Percentiles rank a stretch among this genome's conserved stretches.
These are phyloP conservation scores for Drosophila nigromelanica DNA, from an alignment of 1,140 invertebrate species.

Conservation along the genomic window DNA sequence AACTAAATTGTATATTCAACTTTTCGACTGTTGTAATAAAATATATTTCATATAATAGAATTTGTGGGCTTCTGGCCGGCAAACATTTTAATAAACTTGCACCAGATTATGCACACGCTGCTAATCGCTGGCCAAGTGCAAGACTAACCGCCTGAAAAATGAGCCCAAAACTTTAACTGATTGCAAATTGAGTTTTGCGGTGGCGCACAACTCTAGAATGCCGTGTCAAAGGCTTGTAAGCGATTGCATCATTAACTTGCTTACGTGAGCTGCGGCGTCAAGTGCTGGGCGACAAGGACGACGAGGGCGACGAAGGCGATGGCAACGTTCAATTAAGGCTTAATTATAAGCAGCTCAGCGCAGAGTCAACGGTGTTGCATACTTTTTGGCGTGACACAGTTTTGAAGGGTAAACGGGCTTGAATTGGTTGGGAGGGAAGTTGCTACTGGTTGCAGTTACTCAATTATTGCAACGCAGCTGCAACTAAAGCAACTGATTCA, in stretches of 20 bases:
- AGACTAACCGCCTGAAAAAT: constrained; percentile 17
- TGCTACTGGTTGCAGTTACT: constrained; percentile 16
- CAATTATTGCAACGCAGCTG: constrained; percentile 50
- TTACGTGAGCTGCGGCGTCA: constrained; percentile 44
- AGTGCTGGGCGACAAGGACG: neutral
- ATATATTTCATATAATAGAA: constrained; percentile 58
- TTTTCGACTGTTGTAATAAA: constrained; percentile 66
- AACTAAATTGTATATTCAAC: constrained; percentile 72
- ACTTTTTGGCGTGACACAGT: constrained; percentile 59
- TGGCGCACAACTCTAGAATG: constrained; percentile 27
- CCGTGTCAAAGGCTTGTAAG: constrained; percentile 68
- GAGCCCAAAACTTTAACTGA: constrained; percentile 37
- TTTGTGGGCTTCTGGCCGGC: constrained; percentile 28
- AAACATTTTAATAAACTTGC: constrained; percentile 55
- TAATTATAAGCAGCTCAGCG: constrained; percentile 65
- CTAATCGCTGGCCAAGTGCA: constrained; percentile 13
- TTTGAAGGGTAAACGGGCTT: constrained; percentile 16
- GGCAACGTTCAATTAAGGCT: constrained; percentile 67
- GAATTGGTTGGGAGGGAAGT: neutral
- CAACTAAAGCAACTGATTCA: constrained; percentile 4
- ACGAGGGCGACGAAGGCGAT: neutral
- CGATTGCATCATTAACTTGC: constrained; percentile 77
- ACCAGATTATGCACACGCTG: constrained; percentile 39
- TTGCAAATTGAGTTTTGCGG: constrained; percentile 33
- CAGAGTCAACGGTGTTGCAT: constrained; percentile 28